Base-by-base conservation (phyloP, 2,113 vertebrate genomes). In the Natator depressus region DNA sequence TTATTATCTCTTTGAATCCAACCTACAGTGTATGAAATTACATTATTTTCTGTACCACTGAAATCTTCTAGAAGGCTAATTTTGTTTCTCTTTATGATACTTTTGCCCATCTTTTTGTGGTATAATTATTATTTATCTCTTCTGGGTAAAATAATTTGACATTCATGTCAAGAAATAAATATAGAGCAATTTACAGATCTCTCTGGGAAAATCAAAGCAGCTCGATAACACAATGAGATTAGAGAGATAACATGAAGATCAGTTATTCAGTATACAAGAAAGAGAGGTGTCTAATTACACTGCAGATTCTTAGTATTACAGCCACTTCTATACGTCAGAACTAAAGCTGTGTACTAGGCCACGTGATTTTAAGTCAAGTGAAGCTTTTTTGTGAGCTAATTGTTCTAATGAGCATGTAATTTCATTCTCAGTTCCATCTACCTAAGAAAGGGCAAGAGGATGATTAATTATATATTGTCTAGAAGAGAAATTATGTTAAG, bases 391-490 rank as follows among this genome's bases (percentile, higher is more conserved):
- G 59, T 95, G 27, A 95, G 93, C 82, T 89, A 81, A 90, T 95
- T 95, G 24, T 42, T 94, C 91, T 95, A 93, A 93, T 93, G 85
- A 94, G 51, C 54, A 57, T 29, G 54, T n/a, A 62, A 90, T 94
- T 95, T 95, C 90, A 92, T 93, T 95, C 82, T 85, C 86, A 94
- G 55, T 7, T 86, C 84, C 84, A 76, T 84, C 38, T 82, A 90
- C 57, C 79, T 91, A 76, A 93, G 75, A 95, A 96, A 97, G 47
- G 76, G 72, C 88, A 98, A 98, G 78, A 75, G 20, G n/a, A 94
- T 96, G 76, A 94, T 92, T 95, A 96, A 96, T 89, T 92, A 42
- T 11, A 89, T 94, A 25, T 50, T 95, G 22, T 57, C 57, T 89
- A 57, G 54, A 92, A 46, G 47, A 96, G 10, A 95, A 95, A 94